Evolutionary conservation across 2,888 invertebrate genomes (phyloP).

Genomic region (Agonopterix heracliana): DNA sequence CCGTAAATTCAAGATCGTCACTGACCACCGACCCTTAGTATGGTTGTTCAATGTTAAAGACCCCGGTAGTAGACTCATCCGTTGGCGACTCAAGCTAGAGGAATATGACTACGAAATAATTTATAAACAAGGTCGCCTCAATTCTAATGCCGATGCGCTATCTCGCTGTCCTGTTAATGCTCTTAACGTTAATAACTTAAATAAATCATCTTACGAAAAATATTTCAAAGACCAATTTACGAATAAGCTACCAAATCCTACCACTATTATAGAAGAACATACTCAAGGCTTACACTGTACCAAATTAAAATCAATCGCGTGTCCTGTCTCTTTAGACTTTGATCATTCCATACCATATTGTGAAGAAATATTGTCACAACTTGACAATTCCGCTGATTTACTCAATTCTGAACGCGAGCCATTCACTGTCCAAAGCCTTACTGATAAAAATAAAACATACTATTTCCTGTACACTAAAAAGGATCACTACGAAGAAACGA

Average conservation of each 20-base stretch:
- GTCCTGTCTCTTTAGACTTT: background rate
- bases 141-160: conserved; percentile 15
- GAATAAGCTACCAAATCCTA: background rate
- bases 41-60: conserved; percentile 14
- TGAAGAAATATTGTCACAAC: background rate
- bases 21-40: conserved; percentile 8
- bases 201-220: background rate
- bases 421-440: background rate
- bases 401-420: background rate
- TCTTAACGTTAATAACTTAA: background rate
- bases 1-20: conserved; percentile 2
- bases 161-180: background rate
- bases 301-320: background rate
- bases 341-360: background rate
- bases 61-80: conserved; percentile 10
- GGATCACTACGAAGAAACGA: background rate
- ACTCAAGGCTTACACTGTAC: background rate
- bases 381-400: background rate
- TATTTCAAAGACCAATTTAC: background rate
- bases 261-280: background rate
- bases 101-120: conserved; percentile 14
- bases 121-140: conserved; percentile 14
- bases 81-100: conserved; percentile 11
- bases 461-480: background rate
- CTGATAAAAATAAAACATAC: background rate